Base-by-base conservation (phyloP, 2,888 invertebrate genomes). In the Parasteatoda lunata region DNA sequence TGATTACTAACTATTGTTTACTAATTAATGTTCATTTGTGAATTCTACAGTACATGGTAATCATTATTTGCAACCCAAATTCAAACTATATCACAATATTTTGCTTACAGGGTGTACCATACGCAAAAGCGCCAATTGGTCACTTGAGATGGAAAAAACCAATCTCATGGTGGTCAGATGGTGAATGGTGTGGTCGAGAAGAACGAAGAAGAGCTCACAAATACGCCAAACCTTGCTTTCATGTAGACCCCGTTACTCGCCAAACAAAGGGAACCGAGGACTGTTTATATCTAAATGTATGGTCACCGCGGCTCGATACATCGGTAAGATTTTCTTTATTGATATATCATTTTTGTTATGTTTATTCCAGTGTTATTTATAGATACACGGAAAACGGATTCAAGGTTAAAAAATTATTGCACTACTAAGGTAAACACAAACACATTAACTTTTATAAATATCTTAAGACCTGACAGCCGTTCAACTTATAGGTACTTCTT, bases 261-360 rank as follows among this genome's bases (percentile, higher is more conserved):
- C 72, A 89, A 52, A 88, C 82, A 9, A 51, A 64, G 49, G 90
- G 90, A n/a, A 79, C 79, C n/a, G 91, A 91, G 83, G 91, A 91
- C 82, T 91, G 91, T 86, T 86, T 91, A 3, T 91, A 90, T 84
- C 76, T 91, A 71, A 90, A 89, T 77, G 89, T 92, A 5, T 91
- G 91, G 90, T 90, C 91, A 0, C 91, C 91, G 3, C 83, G 90
- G 13, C 65, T 90, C 4, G 89, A 90, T 77, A 84, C 84, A 47
- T 88, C 88, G 72, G 88, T 88, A 69, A 78, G 79, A 59, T 13
- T 5, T 8, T 15, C 1, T 59, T 47, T 65, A 5, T 59, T 59
- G 13, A 4, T 5, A 59, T 7, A 7, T 59, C 0, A 4, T 59
- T 59, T 59, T 13, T 59, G 11, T 7, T 13, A 59, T 59, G 9